These are phyloP conservation scores for Drosophila subpulchrella DNA, from an alignment of 1,140 invertebrate genomes.

Conservation along the genomic window DNA sequence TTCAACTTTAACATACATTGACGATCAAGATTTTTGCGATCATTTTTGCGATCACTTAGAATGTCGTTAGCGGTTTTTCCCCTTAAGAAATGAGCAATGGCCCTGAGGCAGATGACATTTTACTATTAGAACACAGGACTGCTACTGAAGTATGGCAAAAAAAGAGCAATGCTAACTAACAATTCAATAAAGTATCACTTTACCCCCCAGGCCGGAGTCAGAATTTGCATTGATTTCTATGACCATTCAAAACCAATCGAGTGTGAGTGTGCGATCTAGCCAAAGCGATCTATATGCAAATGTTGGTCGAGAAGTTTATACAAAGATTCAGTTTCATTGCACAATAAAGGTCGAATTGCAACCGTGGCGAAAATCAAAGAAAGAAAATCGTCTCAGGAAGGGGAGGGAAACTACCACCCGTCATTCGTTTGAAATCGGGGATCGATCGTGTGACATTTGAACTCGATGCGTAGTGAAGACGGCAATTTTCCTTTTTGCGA, in stretches of 20 bases:
- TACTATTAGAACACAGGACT: constrained; percentile 38
- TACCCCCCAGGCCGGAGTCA: constrained; percentile 41
- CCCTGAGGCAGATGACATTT: constrained; percentile 39
- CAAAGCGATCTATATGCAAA: constrained; percentile 65
- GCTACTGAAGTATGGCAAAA: constrained; percentile 2
- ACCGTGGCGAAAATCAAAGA: constrained; percentile 69
- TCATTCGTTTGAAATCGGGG: constrained; percentile 44
- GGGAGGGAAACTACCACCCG: constrained; percentile 34
- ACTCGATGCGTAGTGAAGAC: constrained; percentile 43
- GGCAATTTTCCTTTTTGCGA: constrained; percentile 37
- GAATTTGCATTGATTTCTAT: constrained; percentile 62
- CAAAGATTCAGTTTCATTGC: constrained; percentile 73
- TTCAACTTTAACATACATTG: not conserved
- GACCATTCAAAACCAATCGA: constrained; percentile 71
- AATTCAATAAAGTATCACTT: constrained; percentile 62
- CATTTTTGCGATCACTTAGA: constrained; percentile 29
- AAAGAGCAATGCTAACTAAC: constrained; percentile 46
- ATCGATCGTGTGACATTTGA: constrained; percentile 68
- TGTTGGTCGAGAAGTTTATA: constrained; percentile 22
- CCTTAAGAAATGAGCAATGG: constrained; percentile 47
- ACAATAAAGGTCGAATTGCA: constrained; percentile 69
- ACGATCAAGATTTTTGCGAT: constrained; percentile 4
- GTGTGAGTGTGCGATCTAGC: constrained; percentile 60
- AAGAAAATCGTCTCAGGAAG: constrained; percentile 15
- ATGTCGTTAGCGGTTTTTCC: constrained; percentile 30